These are phyloP conservation scores for Dastarcus helophoroides DNA, from an alignment of 2,888 invertebrate species.

Conservation along the genomic window DNA sequence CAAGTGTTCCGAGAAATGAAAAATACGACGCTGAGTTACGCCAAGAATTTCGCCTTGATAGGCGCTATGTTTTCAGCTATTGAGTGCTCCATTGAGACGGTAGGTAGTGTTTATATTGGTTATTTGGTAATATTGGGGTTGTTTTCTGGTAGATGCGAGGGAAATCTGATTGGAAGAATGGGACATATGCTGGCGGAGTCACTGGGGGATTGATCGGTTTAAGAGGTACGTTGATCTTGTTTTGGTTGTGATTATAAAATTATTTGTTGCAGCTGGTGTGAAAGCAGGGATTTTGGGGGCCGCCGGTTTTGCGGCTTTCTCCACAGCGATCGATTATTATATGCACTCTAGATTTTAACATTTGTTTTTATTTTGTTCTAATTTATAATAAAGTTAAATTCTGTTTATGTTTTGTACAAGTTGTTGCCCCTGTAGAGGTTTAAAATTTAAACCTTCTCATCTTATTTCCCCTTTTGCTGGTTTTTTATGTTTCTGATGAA, in stretches of 20 bases:
- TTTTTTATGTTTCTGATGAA: no score
- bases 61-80: constrained; percentile 89
- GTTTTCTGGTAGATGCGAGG: constrained; percentile 46
- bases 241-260: constrained; percentile 1
- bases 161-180: constrained; percentile 93
- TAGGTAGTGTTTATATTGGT: constrained; percentile 34
- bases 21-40: constrained; percentile 79
- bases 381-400: no score
- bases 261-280: constrained; percentile 64
- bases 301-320: constrained; percentile 95
- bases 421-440: no score
- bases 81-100: constrained; percentile 90
- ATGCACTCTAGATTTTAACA: constrained; percentile 49
- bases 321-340: constrained; percentile 93
- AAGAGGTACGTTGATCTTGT: constrained; percentile 47
- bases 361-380: no score
- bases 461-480: no score
- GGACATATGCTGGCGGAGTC: constrained; percentile 85
- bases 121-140: constrained; percentile 1
- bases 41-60: constrained; percentile 94
- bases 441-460: no score
- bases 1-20: constrained; percentile 90
- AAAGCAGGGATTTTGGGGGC: constrained; percentile 91
- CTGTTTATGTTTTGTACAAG: no score
- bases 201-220: constrained; percentile 88